These are phyloP conservation scores for Ectropis crepuscularia DNA, from an alignment of 2,888 invertebrate genomes.

Conservation along the genomic window DNA sequence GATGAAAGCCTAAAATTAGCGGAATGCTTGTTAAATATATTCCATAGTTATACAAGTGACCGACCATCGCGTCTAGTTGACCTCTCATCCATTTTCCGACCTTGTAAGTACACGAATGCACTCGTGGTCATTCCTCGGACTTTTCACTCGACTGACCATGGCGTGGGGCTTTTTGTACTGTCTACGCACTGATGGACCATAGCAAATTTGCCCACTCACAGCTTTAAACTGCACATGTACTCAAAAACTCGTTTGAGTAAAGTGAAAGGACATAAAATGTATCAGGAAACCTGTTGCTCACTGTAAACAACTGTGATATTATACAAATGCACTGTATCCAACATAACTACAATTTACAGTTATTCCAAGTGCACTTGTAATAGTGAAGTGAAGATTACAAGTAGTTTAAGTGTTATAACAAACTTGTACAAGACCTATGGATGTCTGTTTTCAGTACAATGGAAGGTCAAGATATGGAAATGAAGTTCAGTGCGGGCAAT, in stretches of 20 bases:
- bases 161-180: conserved; percentile 45
- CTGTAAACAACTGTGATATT: conserved; percentile 31
- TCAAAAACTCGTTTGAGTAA: conserved; percentile 30
- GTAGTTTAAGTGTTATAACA: not conserved
- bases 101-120: conserved; percentile 27
- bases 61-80: not conserved
- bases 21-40: conserved; percentile 1
- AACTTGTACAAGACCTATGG: conserved; percentile 1
- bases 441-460: conserved; percentile 45
- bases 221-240: conserved; percentile 9
- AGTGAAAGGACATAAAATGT: conserved; percentile 51
- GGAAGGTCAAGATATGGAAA: conserved; percentile 74
- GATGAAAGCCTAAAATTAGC: not conserved
- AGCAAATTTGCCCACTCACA: conserved; percentile 41
- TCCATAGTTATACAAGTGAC: conserved; percentile 15
- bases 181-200: conserved; percentile 28
- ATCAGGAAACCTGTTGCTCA: conserved; percentile 10
- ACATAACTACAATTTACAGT: not conserved
- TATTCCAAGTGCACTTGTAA: conserved; percentile 4
- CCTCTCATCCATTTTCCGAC: not conserved
- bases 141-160: conserved; percentile 52
- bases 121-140: conserved; percentile 40
- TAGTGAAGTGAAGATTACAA: not conserved
- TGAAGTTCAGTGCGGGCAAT: conserved; percentile 69
- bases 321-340: not conserved